Evolutionary conservation across 1,140 invertebrate genomes (phyloP), one percentile per base, ranked within the genome.

Genomic region (Muscidifurax raptorellus): DNA sequence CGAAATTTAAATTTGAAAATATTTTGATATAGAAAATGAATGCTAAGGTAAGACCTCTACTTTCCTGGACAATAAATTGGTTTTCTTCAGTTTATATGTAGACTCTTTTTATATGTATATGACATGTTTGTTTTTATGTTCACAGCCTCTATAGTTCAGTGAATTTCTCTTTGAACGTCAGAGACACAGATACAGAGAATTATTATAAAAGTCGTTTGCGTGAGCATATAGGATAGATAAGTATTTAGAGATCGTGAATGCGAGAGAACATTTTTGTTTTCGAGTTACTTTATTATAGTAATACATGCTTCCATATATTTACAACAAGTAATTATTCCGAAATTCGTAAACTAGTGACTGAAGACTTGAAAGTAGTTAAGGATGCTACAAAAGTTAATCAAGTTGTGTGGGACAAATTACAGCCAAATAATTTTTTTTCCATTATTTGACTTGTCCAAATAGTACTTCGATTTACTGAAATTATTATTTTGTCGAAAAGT

Each of bases 331-430:
- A 64, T 3, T 40, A 3, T 64, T 64, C n/a, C 40, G 40, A 83
- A 22, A 71, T 84, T 18, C 52, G 84, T 76, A 47, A 64, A 47
- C 67, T 74, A 64, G 75, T 87, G 6, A 44, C 82, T 4, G 36
- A 83, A 44, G 59, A 85, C 77, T 32, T 87, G 3, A 76, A 85
- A 85, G 2, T 82, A 32, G 74, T 86, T 44, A 71, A 76, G 13
- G 74, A 87, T n/a, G 82, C 81, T 47, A 85, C 82, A 64, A 32
- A 74, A 67, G 36, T 86, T 74, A 74, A 77, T 80, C 86, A 86
- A 59, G 32, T 87, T 15, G 69, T 86, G 40, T 87, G 82, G 86
- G 75, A 69, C 66, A 84, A 82, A 64, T 64, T 13, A 13, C 4
- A 64, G 59, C 13, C 59, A 15, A 64, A 64, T 64, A 64, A 64